These are phyloP conservation scores for Xenops minutus DNA, from an alignment of 2,797 vertebrate species.

Conservation along the genomic window DNA sequence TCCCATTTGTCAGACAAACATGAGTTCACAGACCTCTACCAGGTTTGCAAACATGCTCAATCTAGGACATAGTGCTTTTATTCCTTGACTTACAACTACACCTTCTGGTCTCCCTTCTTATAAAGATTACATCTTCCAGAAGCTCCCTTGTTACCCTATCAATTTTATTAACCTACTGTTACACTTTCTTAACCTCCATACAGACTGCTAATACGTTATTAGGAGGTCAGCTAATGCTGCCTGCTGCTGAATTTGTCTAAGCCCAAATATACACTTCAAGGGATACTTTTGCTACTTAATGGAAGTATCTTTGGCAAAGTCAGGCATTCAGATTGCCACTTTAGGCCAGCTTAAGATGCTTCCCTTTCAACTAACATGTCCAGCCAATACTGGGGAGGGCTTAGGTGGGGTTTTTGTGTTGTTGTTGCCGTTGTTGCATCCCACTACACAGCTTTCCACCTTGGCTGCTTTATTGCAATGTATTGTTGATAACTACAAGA, in stretches of 20 bases:
- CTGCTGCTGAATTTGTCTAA: not conserved
- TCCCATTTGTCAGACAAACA: not conserved
- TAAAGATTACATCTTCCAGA: not conserved
- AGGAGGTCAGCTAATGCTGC: not conserved
- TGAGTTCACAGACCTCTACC: not conserved
- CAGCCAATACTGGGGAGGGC: accelerated
- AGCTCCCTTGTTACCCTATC: accelerated
- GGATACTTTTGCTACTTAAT: not conserved
- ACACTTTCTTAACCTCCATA: not conserved
- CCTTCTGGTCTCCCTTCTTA: not conserved
- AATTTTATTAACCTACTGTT: not conserved
- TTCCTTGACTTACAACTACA: not conserved
- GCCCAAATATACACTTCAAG: not conserved
- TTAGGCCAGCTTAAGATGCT: not conserved
- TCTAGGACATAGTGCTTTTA: not conserved
- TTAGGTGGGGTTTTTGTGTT: not conserved
- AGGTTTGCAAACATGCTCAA: not conserved
- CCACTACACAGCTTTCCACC: not conserved
- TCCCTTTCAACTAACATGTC: not conserved
- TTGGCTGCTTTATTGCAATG: not conserved
- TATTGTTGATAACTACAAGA: not conserved
- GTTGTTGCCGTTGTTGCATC: not conserved
- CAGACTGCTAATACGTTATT: accelerated
- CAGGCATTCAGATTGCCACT: not conserved
- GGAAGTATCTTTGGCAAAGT: not conserved